Conservation (phyloP, 2,888 invertebrate species). For the Gryllus longicercus region DNA sequence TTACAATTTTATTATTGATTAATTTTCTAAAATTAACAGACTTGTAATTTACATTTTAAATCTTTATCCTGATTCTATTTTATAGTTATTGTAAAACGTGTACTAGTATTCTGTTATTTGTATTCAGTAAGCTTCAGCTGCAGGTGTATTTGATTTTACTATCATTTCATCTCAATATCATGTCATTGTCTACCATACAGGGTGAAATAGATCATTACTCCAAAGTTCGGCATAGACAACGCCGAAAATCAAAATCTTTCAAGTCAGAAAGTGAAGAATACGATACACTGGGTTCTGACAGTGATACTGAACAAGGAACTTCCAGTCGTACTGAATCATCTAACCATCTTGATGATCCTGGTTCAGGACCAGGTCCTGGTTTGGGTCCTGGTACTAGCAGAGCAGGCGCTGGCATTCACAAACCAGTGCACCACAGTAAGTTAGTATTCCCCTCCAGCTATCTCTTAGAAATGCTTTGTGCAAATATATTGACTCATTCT, state of each 20-base stretch:
- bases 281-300: slow-evolving; percentile 56
- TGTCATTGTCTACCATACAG: slow-evolving; percentile 38
- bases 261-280: slow-evolving; percentile 58
- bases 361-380: slow-evolving; percentile 34
- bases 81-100: too few species aligned
- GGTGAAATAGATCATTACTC: slow-evolving; percentile 46
- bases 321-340: slow-evolving; percentile 52
- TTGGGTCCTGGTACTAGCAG: slow-evolving; percentile 8
- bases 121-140: not conserved
- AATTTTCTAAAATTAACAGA: too few species aligned
- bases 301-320: slow-evolving; percentile 60
- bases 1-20: too few species aligned
- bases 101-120: too few species aligned
- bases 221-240: slow-evolving; percentile 45
- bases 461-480: slow-evolving; percentile 6
- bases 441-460: slow-evolving; percentile 52
- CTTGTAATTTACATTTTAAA: too few species aligned
- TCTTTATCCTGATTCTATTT: too few species aligned
- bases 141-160: slow-evolving; percentile 18
- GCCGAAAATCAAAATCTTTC: slow-evolving; percentile 52
- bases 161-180: slow-evolving; percentile 21
- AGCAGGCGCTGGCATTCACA: slow-evolving; percentile 29
- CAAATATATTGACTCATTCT: too few species aligned
- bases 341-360: slow-evolving; percentile 51
- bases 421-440: slow-evolving; percentile 55